phyloP scores from a whole-genome alignment of 2,797 vertebrate genomes.

The Leptoclinus maculatus region DNA sequence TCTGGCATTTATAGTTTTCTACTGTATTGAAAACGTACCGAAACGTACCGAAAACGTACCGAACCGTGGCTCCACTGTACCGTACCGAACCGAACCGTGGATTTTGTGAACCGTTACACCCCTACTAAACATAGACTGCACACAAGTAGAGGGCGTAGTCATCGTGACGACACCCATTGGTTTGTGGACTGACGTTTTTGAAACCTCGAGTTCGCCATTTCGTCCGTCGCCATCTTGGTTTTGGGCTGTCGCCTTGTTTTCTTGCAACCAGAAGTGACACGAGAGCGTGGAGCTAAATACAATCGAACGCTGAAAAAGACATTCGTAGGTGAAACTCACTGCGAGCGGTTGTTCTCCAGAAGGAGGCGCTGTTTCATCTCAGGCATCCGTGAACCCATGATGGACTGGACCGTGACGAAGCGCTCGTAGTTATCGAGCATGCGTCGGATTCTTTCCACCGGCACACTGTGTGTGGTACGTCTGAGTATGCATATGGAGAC shows the following conservation, averaged over 20 bases:
- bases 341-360: constrained; percentile 52
- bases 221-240: neutral
- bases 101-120: no score
- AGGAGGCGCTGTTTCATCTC: constrained; percentile 65
- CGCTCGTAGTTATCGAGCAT: constrained; percentile 92
- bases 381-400: constrained; percentile 88
- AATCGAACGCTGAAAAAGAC: neutral
- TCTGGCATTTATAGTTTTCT: no score
- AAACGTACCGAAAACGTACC: no score
- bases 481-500: constrained; percentile 73
- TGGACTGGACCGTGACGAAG: constrained; percentile 87
- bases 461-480: constrained; percentile 90
- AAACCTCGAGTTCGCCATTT: neutral
- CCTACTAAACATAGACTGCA: neutral
- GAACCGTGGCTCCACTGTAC: no score
- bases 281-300: neutral
- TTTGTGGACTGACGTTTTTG: neutral
- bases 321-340: constrained; percentile 79
- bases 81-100: no score
- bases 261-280: neutral
- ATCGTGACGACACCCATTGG: neutral
- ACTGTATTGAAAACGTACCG: no score
- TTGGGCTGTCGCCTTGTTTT: no score
- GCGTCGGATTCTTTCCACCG: constrained; percentile 90
- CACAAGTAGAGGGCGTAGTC: neutral